phyloP scores from a whole-genome alignment of 2,888 invertebrate genomes.

The Rotaria magnacalcarata region DNA sequence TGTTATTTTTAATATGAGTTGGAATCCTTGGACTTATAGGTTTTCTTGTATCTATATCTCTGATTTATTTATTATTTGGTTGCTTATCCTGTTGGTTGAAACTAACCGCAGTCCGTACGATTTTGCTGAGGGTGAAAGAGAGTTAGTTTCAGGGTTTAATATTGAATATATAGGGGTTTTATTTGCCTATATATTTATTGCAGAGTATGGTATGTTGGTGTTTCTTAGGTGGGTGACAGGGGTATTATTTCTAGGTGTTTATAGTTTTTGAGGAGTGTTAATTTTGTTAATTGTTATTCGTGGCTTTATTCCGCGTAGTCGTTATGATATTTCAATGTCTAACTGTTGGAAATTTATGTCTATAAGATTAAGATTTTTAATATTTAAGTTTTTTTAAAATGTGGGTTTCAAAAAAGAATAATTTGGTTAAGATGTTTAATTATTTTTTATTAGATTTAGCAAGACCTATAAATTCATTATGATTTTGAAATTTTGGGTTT shows the following conservation, averaged over 20 bases:
- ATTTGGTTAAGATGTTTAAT: neutral
- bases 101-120: conserved; percentile 61
- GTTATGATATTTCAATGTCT: conserved; percentile 19
- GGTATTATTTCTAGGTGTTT: neutral
- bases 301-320: conserved; percentile 4
- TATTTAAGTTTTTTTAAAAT: conserved; percentile 24
- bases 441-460: neutral
- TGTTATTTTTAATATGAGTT: conserved; percentile 57
- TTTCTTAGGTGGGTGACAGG: neutral
- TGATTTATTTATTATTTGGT: conserved; percentile 51
- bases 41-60: conserved; percentile 49
- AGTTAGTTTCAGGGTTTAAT: conserved; percentile 76
- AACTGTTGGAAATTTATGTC: conserved; percentile 9
- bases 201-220: conserved; percentile 52
- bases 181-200: conserved; percentile 57
- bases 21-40: conserved; percentile 44
- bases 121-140: conserved; percentile 74
- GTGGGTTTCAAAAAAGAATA: neutral
- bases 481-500: conserved; percentile 27
- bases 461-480: neutral
- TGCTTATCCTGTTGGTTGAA: conserved; percentile 53
- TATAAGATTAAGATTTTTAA: conserved; percentile 2
- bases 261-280: neutral
- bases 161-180: conserved; percentile 66
- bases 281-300: neutral